Evolutionary conservation across 2,888 invertebrate genomes (phyloP).

Genomic region (Petrolisthes cinctipes): DNA sequence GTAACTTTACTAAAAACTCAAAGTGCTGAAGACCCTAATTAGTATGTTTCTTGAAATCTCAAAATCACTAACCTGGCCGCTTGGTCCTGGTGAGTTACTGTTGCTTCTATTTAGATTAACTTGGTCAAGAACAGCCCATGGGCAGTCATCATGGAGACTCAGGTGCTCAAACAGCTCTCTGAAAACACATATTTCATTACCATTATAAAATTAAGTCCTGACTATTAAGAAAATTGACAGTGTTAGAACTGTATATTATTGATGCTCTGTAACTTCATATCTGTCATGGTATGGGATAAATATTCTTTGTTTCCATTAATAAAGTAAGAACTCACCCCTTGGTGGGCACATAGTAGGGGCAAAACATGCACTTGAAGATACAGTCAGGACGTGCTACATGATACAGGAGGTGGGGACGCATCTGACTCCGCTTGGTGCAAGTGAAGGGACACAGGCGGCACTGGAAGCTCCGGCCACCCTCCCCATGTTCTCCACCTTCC

Average conservation of each 20-base stretch:
- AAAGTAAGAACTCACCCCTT: conserved; percentile 13
- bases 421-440: conserved; percentile 74
- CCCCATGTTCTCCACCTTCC: conserved; percentile 32
- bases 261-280: no score
- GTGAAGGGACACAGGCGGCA: conserved; percentile 83
- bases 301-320: neutral
- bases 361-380: conserved; percentile 83
- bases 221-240: neutral
- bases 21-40: no score
- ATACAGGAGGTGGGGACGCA: conserved; percentile 78
- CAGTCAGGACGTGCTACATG: conserved; percentile 79
- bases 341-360: conserved; percentile 82
- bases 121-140: conserved; percentile 26
- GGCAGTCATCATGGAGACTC: neutral
- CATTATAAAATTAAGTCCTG: neutral
- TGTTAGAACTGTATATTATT: no score
- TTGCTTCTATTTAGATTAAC: conserved; percentile 17
- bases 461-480: conserved; percentile 64
- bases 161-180: conserved; percentile 76
- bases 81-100: conserved; percentile 21
- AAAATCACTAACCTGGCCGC: neutral
- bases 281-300: no score
- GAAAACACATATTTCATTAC: conserved; percentile 36
- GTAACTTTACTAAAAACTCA: no score
- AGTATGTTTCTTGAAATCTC: no score